Evolutionary conservation across 1,140 invertebrate genomes (phyloP).

Genomic region (Ostrea edulis): DNA sequence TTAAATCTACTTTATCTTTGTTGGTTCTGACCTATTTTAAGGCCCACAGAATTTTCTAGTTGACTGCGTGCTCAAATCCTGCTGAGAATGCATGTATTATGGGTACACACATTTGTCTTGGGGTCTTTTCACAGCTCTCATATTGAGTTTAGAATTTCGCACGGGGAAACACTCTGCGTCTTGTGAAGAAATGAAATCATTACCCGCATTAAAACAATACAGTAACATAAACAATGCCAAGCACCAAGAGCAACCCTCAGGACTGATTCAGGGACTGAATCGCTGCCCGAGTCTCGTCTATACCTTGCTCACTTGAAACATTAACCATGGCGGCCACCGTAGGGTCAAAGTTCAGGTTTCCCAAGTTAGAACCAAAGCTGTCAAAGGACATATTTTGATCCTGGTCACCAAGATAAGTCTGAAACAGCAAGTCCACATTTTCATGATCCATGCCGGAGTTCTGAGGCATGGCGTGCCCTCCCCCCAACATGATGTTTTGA

Average conservation of each 20-base stretch:
- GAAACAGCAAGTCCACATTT: conserved; percentile 48
- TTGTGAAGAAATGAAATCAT: background rate
- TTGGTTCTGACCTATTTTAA: conserved; percentile 1
- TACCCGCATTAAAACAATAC: conserved; percentile 3
- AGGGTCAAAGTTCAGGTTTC: conserved; percentile 54
- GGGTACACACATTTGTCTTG: background rate
- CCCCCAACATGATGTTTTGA: conserved; percentile 1
- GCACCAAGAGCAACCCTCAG: background rate
- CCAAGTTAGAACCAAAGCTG: conserved; percentile 51
- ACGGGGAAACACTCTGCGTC: background rate
- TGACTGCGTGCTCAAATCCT: background rate
- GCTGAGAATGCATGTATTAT: background rate
- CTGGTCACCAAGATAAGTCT: conserved; percentile 58
- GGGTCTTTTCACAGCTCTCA: background rate
- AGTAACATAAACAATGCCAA: background rate
- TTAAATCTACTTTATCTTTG: background rate
- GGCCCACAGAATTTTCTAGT: background rate
- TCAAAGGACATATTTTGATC: conserved; percentile 54
- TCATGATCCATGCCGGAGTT: conserved; percentile 1
- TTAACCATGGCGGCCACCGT: conserved; percentile 56
- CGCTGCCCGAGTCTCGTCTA: conserved; percentile 20
- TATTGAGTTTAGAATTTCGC: background rate
- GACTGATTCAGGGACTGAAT: conserved; percentile 15
- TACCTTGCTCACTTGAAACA: conserved; percentile 12
- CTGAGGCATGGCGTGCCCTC: conserved; percentile 48